Evolutionary conservation across 1,140 invertebrate genomes (phyloP).

Genomic region (Ptiloglossa arizonensis): DNA sequence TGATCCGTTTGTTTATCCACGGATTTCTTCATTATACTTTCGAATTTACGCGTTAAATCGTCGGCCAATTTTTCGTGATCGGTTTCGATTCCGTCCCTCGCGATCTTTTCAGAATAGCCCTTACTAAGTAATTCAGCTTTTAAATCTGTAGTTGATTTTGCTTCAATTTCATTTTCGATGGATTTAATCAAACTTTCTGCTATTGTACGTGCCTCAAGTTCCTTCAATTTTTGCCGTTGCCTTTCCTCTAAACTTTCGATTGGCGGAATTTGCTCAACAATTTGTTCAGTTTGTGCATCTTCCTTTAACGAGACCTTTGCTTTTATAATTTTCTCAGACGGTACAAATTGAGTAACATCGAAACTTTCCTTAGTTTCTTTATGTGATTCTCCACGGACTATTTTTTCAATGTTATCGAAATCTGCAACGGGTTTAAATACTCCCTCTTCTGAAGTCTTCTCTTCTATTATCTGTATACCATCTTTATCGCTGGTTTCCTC

Average conservation of each 20-base stretch:
- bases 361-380: constrained; percentile 60
- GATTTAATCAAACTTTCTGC: constrained; percentile 75
- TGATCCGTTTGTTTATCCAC: constrained; percentile 4
- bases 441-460: background rate
- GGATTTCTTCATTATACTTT: constrained; percentile 69
- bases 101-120: constrained; percentile 61
- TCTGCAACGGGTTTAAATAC: constrained; percentile 9
- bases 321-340: constrained; percentile 6
- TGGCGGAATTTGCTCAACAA: background rate
- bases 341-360: constrained; percentile 34
- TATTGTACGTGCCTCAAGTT: constrained; percentile 72
- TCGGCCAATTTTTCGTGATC: constrained; percentile 75
- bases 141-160: constrained; percentile 64
- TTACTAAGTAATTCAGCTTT: constrained; percentile 55
- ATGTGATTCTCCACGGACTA: constrained; percentile 63
- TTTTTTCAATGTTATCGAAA: constrained; percentile 57
- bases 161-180: constrained; percentile 75
- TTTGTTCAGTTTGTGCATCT: background rate
- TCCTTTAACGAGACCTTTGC: background rate
- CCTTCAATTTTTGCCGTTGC: constrained; percentile 65
- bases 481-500: constrained; percentile 38
- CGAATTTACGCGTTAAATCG: constrained; percentile 75
- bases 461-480: constrained; percentile 41
- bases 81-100: constrained; percentile 61
- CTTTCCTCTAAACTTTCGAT: constrained; percentile 60